Evolutionary conservation across 1,140 invertebrate species (phyloP).

Genomic region (Carposina sasakii): DNA sequence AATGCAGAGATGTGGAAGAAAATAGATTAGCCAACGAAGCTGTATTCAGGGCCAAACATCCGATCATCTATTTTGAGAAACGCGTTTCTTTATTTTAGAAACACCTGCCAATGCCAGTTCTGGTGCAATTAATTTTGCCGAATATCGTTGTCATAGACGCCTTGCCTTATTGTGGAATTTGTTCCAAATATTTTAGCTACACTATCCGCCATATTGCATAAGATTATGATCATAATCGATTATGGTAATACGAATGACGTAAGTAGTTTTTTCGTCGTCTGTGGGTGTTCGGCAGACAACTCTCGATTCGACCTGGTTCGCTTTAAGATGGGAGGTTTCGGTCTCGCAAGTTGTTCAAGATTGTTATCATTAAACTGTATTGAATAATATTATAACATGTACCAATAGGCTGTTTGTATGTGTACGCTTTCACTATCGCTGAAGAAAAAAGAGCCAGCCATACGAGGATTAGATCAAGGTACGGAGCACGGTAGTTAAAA

Average conservation of each 20-base stretch:
- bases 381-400: conserved; percentile 32
- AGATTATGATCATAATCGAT: conserved; percentile 59
- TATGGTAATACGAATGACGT: conserved; percentile 58
- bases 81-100: too few relatives aligned
- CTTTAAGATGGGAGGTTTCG: conserved; percentile 30
- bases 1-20: too few relatives aligned
- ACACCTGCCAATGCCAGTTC: too few relatives aligned
- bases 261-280: conserved; percentile 39
- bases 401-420: conserved; percentile 19
- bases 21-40: too few relatives aligned
- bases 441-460: too few relatives aligned
- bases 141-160: too few relatives aligned
- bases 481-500: neutral
- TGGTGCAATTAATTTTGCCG: too few relatives aligned
- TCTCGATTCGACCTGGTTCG: conserved; percentile 34
- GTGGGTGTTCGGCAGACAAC: conserved; percentile 30
- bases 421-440: conserved; percentile 32
- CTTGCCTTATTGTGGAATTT: too few relatives aligned
- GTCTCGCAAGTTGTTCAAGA: conserved; percentile 23
- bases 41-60: too few relatives aligned
- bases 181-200: too few relatives aligned
- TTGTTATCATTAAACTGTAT: conserved; percentile 35
- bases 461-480: neutral
- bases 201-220: conserved; percentile 45
- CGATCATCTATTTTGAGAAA: too few relatives aligned